Evolutionary conservation across 2,113 vertebrate species (phyloP).

Genomic region (Gadus chalcogrammus): DNA sequence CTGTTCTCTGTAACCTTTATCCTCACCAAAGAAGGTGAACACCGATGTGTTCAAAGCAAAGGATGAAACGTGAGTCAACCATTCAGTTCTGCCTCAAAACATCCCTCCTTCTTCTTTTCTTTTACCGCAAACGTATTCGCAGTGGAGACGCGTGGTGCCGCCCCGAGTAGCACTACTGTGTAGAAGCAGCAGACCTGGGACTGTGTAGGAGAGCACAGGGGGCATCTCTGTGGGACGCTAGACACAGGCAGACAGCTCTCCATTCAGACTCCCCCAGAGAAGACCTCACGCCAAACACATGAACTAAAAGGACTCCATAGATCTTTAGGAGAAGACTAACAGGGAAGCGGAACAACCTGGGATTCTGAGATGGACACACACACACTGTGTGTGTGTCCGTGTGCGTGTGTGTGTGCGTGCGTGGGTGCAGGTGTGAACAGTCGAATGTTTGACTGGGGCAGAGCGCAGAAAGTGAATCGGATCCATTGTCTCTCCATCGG

Average conservation of each 20-base stretch:
- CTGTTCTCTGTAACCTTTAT: no score
- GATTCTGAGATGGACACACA: not conserved
- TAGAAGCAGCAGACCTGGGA: conserved; percentile 37
- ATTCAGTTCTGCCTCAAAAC: no score
- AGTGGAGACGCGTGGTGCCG: not conserved
- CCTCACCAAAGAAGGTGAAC: no score
- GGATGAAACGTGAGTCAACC: no score
- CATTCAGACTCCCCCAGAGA: conserved; percentile 4
- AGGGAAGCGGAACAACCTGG: conserved; percentile 9
- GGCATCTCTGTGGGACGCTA: conserved; percentile 40
- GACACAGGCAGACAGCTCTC: conserved; percentile 30
- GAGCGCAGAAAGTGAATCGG: no score
- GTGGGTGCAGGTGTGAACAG: no score
- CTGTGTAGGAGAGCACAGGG: conserved; percentile 42
- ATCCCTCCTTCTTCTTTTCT: no score
- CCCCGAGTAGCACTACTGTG: not conserved
- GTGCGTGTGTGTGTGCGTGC: not conserved
- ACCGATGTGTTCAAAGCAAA: no score
- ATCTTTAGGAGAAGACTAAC: conserved; percentile 11
- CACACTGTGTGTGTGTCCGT: not conserved
- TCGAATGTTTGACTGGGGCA: not conserved
- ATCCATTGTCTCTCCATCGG: no score
- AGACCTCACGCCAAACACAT: conserved; percentile 4
- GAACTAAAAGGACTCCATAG: conserved; percentile 14
- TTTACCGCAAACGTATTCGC: not conserved